phyloP scores from a whole-genome alignment of 2,888 invertebrate genomes.

The Drosophila buzzatii region DNA sequence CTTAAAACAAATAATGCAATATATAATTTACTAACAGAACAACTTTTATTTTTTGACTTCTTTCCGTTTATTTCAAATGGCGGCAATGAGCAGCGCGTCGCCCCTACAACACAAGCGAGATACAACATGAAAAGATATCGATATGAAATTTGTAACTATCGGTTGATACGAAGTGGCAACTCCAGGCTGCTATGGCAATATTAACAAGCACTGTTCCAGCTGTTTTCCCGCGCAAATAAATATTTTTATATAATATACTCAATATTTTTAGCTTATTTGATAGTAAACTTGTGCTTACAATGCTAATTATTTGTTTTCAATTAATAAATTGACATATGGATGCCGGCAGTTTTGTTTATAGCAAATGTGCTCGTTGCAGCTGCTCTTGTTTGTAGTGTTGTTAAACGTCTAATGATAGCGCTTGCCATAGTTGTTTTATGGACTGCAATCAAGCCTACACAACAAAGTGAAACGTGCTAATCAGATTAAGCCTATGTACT shows the following conservation, averaged over 20 bases:
- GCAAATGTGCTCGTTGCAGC: slow-evolving; percentile 54
- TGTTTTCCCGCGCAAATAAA: slow-evolving; percentile 61
- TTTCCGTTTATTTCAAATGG: slow-evolving; percentile 68
- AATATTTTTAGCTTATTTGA: not conserved
- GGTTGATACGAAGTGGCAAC: slow-evolving; percentile 26
- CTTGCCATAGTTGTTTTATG: not conserved
- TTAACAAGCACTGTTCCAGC: slow-evolving; percentile 44
- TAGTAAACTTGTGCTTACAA: not conserved
- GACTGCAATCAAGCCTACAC: no score
- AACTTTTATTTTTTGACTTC: not conserved
- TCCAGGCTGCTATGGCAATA: not conserved
- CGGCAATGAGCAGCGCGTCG: slow-evolving; percentile 68
- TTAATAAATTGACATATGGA: slow-evolving; percentile 2
- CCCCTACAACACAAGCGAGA: slow-evolving; percentile 35
- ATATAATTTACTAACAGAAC: not conserved
- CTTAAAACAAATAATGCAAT: slow-evolving; percentile 10
- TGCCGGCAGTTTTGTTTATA: slow-evolving; percentile 24
- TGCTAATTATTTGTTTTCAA: not conserved
- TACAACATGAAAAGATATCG: slow-evolving; percentile 30
- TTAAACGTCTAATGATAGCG: slow-evolving; percentile 1
- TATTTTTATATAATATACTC: slow-evolving; percentile 9
- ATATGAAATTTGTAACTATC: slow-evolving; percentile 19
- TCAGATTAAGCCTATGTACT: not conserved
- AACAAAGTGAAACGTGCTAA: not conserved
- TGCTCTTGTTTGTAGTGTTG: slow-evolving; percentile 48